Conservation (phyloP, 2,113 vertebrate species). For the Laticauda colubrina region DNA sequence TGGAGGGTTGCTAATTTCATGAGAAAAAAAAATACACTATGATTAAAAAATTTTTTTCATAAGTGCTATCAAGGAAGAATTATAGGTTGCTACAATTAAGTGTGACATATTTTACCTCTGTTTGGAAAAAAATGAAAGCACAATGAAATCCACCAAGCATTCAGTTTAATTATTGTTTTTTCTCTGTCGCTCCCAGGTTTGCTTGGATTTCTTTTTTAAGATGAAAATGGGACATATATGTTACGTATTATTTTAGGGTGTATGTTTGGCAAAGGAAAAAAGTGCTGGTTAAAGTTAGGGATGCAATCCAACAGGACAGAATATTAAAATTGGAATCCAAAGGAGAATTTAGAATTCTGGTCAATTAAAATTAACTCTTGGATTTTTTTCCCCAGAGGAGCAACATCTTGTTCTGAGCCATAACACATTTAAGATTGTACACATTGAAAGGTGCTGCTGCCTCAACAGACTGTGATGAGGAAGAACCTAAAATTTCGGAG, state of each 20-base stretch:
- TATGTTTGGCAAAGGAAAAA: neutral
- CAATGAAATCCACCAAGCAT: neutral
- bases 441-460: neutral
- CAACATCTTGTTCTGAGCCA: neutral
- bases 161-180: constrained; percentile 1
- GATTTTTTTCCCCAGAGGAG: neutral
- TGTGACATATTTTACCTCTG: neutral
- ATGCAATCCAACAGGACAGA: neutral
- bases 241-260: neutral
- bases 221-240: neutral
- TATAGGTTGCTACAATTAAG: neutral
- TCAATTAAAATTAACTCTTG: neutral
- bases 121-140: neutral
- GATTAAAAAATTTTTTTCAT: neutral
- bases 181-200: neutral
- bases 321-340: neutral
- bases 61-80: neutral
- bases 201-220: neutral
- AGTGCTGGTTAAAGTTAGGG: neutral
- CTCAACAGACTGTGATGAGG: neutral
- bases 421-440: neutral
- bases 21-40: neutral
- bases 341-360: neutral
- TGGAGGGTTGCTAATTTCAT: neutral
- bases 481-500: neutral